Evolutionary conservation across 2,888 invertebrate genomes (phyloP).

Genomic region (Sphaeridia pumilis): DNA sequence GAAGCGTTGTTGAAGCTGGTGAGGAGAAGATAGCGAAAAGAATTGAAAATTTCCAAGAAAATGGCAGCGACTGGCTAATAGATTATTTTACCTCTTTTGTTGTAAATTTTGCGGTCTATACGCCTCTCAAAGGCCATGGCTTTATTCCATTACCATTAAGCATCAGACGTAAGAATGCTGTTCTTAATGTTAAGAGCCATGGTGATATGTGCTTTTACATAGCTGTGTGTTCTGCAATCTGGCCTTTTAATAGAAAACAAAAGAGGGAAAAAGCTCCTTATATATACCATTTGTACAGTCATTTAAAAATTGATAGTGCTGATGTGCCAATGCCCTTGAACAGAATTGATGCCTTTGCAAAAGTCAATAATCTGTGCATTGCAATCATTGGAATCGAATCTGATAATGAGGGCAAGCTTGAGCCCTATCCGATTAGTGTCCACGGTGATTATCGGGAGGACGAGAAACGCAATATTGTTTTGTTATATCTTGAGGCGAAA

Average conservation of each 20-base stretch:
- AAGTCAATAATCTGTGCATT: background rate
- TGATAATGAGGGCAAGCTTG: background rate
- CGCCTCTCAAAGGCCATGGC: background rate
- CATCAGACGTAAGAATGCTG: background rate
- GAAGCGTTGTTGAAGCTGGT: background rate
- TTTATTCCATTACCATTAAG: background rate
- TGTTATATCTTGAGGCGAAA: background rate
- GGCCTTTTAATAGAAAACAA: background rate
- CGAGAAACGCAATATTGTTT: background rate
- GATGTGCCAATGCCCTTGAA: background rate
- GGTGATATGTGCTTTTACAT: background rate
- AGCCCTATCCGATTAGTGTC: background rate
- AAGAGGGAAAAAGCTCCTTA: background rate
- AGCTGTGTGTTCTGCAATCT: background rate
- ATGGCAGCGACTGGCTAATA: background rate
- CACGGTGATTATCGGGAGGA: background rate
- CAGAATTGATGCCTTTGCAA: background rate
- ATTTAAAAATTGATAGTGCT: background rate
- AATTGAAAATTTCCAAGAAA: background rate
- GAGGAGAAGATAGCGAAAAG: background rate
- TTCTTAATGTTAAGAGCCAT: background rate
- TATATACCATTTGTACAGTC: background rate
- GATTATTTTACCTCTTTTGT: background rate
- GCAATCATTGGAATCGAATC: background rate
- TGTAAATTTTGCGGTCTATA: background rate